Evolutionary conservation across 2,113 vertebrate species (phyloP).

Genomic region (Podocnemis expansa): DNA sequence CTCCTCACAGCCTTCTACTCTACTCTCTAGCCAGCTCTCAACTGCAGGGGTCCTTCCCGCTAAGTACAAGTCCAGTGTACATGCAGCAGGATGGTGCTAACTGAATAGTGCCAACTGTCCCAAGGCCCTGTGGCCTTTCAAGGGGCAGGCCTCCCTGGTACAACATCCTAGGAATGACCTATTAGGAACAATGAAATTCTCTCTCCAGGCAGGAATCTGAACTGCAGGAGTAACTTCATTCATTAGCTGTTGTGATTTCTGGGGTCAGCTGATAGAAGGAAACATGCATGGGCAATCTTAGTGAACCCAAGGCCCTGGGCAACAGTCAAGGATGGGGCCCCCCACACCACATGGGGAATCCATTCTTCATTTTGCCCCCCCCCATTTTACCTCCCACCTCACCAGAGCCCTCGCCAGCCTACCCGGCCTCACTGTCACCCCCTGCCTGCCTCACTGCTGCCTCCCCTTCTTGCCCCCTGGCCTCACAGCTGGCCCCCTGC

Average conservation of each 20-base stretch:
- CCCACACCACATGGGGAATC: no score
- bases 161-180: not conserved
- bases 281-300: not conserved
- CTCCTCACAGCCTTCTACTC: not conserved
- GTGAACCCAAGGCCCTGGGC: no score
- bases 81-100: not conserved
- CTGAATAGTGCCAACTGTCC: not conserved
- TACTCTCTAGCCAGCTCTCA: no score
- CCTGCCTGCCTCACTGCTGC: no score
- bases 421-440: no score
- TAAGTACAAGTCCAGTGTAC: not conserved
- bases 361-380: no score
- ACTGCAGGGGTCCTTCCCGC: not conserved
- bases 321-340: no score
- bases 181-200: not conserved
- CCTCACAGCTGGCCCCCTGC: no score
- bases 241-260: not conserved
- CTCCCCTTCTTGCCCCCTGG: no score
- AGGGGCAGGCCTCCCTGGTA: not conserved
- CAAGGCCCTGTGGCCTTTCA: not conserved
- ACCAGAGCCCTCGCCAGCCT: no score
- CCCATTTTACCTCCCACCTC: no score
- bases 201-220: not conserved
- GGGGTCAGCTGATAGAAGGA: not conserved
- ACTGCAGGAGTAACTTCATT: not conserved